These are phyloP conservation scores for Odontesthes bonariensis DNA, from an alignment of 2,113 vertebrate genomes.

Conservation along the genomic window DNA sequence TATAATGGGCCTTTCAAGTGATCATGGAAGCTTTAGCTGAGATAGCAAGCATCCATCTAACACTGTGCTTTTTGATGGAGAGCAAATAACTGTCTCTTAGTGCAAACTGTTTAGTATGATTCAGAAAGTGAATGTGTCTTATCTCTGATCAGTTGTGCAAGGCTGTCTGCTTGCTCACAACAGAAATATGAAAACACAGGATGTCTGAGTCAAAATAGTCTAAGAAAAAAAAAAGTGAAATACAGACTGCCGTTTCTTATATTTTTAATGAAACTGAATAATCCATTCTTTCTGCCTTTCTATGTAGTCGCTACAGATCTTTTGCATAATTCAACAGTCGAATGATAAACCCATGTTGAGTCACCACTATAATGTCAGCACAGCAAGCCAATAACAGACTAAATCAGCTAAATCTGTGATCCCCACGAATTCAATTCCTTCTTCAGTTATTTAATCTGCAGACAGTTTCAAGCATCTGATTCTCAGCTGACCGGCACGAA, in stretches of 20 bases:
- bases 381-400: background rate
- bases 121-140: background rate
- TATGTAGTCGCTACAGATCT: too few relatives aligned
- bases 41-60: too few relatives aligned
- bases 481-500: conserved; percentile 25
- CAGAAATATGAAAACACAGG: conserved; percentile 5
- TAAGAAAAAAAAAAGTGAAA: background rate
- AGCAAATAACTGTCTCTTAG: background rate
- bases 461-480: conserved; percentile 20
- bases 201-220: background rate
- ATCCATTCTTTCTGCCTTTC: too few relatives aligned
- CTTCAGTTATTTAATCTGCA: background rate
- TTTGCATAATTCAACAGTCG: too few relatives aligned
- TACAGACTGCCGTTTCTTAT: too few relatives aligned
- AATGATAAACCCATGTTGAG: too few relatives aligned
- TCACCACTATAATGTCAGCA: background rate
- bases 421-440: background rate
- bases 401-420: background rate
- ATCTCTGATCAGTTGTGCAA: background rate
- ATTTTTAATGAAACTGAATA: too few relatives aligned
- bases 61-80: background rate
- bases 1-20: too few relatives aligned
- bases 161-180: background rate
- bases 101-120: background rate
- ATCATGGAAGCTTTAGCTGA: too few relatives aligned